A percentile compares a stretch with the other conserved stretches of the same genome.
phyloP scores from a whole-genome alignment of 2,113 vertebrate species.

The Chloroceryle aenea region DNA sequence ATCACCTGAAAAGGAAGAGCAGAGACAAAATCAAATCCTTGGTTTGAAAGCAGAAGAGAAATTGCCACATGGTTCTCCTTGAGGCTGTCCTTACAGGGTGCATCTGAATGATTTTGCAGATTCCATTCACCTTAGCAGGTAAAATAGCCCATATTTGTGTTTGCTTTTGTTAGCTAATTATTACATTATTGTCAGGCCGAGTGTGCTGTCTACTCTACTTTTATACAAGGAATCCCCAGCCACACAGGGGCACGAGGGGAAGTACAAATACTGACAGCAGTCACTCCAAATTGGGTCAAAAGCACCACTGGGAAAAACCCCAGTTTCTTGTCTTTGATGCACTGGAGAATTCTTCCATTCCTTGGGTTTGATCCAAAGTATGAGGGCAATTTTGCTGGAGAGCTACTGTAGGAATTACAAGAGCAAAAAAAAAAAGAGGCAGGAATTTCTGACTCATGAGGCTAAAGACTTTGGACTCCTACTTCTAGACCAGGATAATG shows the following conservation, averaged over 20 bases:
- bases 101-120: not conserved
- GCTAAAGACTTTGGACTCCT: not conserved
- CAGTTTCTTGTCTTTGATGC: not conserved
- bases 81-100: not conserved
- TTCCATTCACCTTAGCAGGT: not conserved
- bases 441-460: not conserved
- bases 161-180: not conserved
- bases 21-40: not conserved
- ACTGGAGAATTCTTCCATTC: not conserved
- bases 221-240: not conserved
- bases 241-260: rapidly evolving
- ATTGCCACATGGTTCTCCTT: not conserved
- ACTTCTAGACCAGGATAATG: not conserved
- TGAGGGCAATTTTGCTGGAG: not conserved
- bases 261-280: not conserved
- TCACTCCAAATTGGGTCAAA: not conserved
- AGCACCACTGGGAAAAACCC: not conserved
- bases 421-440: not conserved
- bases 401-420: not conserved
- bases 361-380: not conserved
- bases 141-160: not conserved
- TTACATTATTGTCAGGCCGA: not conserved
- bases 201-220: not conserved
- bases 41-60: not conserved
- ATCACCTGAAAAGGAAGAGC: not conserved